Base-by-base conservation (phyloP, 92 coral and sea anemone genomes). In the Zoanthus sansibaricus region DNA sequence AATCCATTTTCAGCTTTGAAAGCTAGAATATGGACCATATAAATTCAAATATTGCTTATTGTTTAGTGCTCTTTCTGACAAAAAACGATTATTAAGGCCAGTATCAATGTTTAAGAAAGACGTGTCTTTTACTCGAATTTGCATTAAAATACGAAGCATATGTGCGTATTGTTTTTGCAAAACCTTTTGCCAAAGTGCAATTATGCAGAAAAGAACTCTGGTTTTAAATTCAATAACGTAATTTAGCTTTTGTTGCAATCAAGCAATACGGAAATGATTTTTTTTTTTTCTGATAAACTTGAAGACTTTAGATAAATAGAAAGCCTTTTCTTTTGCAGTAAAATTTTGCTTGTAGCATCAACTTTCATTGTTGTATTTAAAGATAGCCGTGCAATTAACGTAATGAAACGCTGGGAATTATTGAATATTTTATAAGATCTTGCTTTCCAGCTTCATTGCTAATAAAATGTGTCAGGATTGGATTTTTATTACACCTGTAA, bases 341-440 rank as follows among this genome's bases (percentile, higher is more conserved):
- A 7, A 17, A 9, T 66, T 32, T 80, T 80, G 62, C 73, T 64
- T 64, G 61, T 8, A n/a, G 73, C 30, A 64, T 16, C 75, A 80
- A 52, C 85, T 80, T 74, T 37, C 3, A 2, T 37, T 80, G 85
- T 67, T 64, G 59, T 80, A 80, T 80, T 78, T 80, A 80, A 80
- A 64, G 85, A 46, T 17, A 31, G 44, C 6, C 74, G 9, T 21
- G 9, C 74, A 64, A 80, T 80, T 80, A 64, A 80, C 58, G 44
- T 80, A 80, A 80, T 80, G 85, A 80, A 66, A 46, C 59, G 73
- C 74, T 51, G 85, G 66, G 73, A 80, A 30, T 49, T 80, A 42
- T 74, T 80, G 62, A 80, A 80, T 80, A 80, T 80, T 80, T 80
- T 49, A 80, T 64, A 66, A 30, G 73, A 46, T 30, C 47, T 66